Evolutionary conservation across 2,113 vertebrate genomes (phyloP).

Genomic region (Synchiropus splendidus): DNA sequence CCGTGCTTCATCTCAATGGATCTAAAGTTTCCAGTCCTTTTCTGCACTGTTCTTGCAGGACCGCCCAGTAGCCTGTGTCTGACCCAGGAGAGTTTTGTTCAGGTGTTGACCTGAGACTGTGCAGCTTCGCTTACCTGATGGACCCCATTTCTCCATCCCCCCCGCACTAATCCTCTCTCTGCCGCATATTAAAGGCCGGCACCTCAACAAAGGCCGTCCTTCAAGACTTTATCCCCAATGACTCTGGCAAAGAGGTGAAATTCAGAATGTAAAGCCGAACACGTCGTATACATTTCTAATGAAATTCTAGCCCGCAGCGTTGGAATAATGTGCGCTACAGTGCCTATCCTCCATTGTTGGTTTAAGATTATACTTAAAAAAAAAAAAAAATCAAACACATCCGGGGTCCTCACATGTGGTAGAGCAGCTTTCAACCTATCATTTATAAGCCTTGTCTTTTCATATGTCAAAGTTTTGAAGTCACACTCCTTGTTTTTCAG

Average conservation of each 20-base stretch:
- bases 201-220: slow-evolving; percentile 43
- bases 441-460: no score
- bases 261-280: slow-evolving; percentile 13
- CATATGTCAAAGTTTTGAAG: no score
- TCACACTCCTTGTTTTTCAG: no score
- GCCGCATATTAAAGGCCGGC: slow-evolving; percentile 36
- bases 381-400: no score
- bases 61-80: slow-evolving; percentile 27
- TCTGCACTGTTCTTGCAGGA: slow-evolving; percentile 12
- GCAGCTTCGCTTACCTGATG: slow-evolving; percentile 39
- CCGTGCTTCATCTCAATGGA: slow-evolving; percentile 7
- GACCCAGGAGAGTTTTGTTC: slow-evolving; percentile 38
- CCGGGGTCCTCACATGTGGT: no score
- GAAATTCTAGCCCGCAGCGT: no score
- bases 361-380: no score
- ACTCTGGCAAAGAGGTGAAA: slow-evolving; percentile 13
- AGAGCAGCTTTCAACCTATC: no score
- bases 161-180: slow-evolving; percentile 38
- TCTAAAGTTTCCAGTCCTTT: slow-evolving; percentile 20
- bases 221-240: slow-evolving; percentile 39
- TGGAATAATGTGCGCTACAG: no score
- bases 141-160: slow-evolving; percentile 7
- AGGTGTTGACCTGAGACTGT: slow-evolving; percentile 30
- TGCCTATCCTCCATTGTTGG: no score
- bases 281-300: no score